Evolutionary conservation across 2,888 invertebrate species (phyloP), one percentile per base, ranked within the genome.

Genomic region (Linyphia triangularis): DNA sequence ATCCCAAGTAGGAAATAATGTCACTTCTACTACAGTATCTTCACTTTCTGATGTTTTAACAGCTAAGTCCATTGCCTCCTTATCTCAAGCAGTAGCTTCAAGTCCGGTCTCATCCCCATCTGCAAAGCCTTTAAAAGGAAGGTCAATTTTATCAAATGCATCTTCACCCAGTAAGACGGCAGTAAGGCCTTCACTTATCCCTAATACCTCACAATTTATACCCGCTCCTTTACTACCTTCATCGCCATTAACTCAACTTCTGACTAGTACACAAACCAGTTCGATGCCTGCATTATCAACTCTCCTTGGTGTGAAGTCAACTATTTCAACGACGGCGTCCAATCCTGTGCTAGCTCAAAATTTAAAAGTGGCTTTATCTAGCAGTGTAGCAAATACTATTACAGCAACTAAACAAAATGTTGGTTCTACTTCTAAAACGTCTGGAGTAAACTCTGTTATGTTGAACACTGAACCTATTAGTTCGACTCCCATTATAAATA

Each of bases 401-500:
- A 16, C 16, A 24, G 1, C 43, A 40, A 22, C 37, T 69, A 51
- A 7, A 13, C 43, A 16, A 19, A 28, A 2, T 51, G 5, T 28
- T 3, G 28, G 0, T n/a, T 16, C n/a, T 7, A 16, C n/a, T 9
- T 37, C 22, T 37, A 10, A 40, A 22, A 19, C 70, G 2, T 24
- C n/a, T 70, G 13, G 19, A 9, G 40, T 65, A n/a, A 78, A 65
- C 37, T 26, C 26, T 78, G 67, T 78, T n/a, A 30, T 51, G 26
- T 13, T 63, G 22, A 81, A 69, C 33, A 69, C 69, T 69, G 24
- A 37, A 24, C 51, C 81, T 26, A 59, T 81, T 22, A 69, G 69
- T 24, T 69, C 69, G 16, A 69, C 79, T 19, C 65, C 65, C 24
- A 33, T 37, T 22, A 61, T 77, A 24, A 63, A 13, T 61, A 24